Percentiles rank a stretch among this genome's conserved stretches.
These are phyloP conservation scores for Lithophane socia DNA, from an alignment of 2,888 invertebrate genomes.

Conservation along the genomic window DNA sequence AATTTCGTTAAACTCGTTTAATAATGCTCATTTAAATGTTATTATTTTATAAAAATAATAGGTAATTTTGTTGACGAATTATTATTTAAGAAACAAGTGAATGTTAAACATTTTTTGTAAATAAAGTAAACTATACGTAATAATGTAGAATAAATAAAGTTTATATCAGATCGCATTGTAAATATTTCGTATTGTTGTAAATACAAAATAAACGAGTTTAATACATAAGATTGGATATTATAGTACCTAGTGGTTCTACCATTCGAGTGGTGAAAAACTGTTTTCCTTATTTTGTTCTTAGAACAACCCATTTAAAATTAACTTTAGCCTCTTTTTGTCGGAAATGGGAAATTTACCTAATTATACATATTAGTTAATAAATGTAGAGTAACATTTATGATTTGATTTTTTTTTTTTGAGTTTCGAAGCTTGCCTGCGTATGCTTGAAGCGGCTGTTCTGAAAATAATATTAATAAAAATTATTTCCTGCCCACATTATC, in stretches of 20 bases:
- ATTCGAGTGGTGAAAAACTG: conserved; percentile 82
- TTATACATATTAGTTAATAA: not conserved
- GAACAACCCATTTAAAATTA: conserved; percentile 77
- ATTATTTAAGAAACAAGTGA: conserved; percentile 59
- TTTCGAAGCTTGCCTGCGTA: no score
- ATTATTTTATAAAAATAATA: conserved; percentile 34
- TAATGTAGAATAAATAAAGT: conserved; percentile 73
- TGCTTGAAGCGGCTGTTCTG: not conserved
- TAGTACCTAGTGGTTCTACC: conserved; percentile 76
- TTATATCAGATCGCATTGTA: conserved; percentile 85
- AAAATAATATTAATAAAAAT: not conserved
- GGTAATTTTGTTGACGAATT: conserved; percentile 50
- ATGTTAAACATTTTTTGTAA: conserved; percentile 69
- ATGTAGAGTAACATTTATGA: no score
- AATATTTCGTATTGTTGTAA: conserved; percentile 86
- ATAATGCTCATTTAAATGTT: conserved; percentile 18
- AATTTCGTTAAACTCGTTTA: conserved; percentile 53
- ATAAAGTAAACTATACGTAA: conserved; percentile 69
- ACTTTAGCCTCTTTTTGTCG: conserved; percentile 56
- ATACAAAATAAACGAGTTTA: conserved; percentile 76
- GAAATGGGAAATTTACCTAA: conserved; percentile 23
- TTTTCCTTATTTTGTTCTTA: conserved; percentile 82
- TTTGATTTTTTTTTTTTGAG: no score
- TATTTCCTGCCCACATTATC: not conserved
- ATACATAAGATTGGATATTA: conserved; percentile 67